Conservation (phyloP, 2,113 vertebrate species). For the Genyomyrus donnyi region DNA sequence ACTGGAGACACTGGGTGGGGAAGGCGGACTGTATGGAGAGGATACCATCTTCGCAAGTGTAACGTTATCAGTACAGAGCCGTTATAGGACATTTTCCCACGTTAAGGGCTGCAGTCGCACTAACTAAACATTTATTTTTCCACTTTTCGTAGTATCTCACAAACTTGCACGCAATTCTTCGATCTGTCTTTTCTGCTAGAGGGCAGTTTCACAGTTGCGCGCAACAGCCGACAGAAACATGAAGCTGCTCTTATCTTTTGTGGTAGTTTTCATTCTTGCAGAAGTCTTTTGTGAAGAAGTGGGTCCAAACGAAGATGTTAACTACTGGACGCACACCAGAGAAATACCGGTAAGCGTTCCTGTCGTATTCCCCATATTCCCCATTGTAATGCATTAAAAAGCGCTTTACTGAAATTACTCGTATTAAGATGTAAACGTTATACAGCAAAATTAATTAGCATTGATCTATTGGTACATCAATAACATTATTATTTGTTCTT, state of each 20-base stretch:
- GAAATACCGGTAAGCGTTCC: constrained; percentile 65
- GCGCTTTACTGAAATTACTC: neutral
- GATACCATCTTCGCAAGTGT: constrained; percentile 10
- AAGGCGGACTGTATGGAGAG: constrained; percentile 42
- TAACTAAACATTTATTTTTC: neutral
- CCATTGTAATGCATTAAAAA: neutral
- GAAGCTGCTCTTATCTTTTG: constrained; percentile 69
- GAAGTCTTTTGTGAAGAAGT: constrained; percentile 69
- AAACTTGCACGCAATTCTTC: neutral
- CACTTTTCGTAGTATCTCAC: neutral
- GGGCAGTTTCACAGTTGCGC: constrained; percentile 12
- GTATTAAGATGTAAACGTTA: neutral
- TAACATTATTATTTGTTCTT: neutral
- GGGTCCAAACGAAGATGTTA: constrained; percentile 64
- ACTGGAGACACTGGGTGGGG: constrained; percentile 21
- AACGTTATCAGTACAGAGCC: constrained; percentile 23
- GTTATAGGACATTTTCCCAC: neutral
- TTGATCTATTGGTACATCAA: neutral
- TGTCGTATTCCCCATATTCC: neutral
- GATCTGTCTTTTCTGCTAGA: neutral
- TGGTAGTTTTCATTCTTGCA: constrained; percentile 63
- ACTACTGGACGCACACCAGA: constrained; percentile 73
- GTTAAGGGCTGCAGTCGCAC: neutral
- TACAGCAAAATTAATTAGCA: neutral
- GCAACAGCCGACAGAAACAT: constrained; percentile 51